These are phyloP conservation scores for Pediacus dermestoides DNA, from an alignment of 2,888 invertebrate genomes.

Conservation along the genomic window DNA sequence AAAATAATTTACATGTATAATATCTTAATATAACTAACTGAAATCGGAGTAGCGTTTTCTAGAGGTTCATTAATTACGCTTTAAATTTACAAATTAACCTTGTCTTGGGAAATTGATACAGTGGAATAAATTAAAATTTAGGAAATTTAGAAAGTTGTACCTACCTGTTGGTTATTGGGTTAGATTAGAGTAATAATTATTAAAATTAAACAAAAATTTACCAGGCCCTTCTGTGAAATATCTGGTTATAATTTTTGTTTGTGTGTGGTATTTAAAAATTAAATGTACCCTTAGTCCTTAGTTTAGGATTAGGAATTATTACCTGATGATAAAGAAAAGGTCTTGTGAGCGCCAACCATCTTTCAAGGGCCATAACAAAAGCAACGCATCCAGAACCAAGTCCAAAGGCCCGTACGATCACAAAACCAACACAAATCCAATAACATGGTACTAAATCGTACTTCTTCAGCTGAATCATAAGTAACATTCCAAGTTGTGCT, in stretches of 20 bases:
- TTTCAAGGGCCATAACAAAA: constrained; percentile 82
- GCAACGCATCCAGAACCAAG: constrained; percentile 85
- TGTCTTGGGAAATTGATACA: too few species aligned
- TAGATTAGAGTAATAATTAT: too few species aligned
- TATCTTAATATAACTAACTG: too few species aligned
- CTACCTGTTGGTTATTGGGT: too few species aligned
- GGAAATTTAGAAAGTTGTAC: too few species aligned
- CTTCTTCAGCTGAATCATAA: constrained; percentile 60
- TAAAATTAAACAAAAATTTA: too few species aligned
- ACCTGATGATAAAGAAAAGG: constrained; percentile 89
- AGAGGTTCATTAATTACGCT: too few species aligned
- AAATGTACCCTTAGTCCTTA: background rate
- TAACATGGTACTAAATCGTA: constrained; percentile 49
- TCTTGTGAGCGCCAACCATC: constrained; percentile 81
- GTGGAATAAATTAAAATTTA: too few species aligned
- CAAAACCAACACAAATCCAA: constrained; percentile 63
- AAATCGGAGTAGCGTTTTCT: too few species aligned
- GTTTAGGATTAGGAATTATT: constrained; percentile 28
- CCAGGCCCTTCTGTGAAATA: too few species aligned
- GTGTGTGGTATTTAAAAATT: background rate
- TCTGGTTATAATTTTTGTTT: background rate
- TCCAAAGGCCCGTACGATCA: constrained; percentile 77
- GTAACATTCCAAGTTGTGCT: constrained; percentile 74
- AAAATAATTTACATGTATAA: background rate
- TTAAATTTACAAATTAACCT: too few species aligned